Conservation (phyloP, 2,113 vertebrate species). For the Pelmatolapia mariae region DNA sequence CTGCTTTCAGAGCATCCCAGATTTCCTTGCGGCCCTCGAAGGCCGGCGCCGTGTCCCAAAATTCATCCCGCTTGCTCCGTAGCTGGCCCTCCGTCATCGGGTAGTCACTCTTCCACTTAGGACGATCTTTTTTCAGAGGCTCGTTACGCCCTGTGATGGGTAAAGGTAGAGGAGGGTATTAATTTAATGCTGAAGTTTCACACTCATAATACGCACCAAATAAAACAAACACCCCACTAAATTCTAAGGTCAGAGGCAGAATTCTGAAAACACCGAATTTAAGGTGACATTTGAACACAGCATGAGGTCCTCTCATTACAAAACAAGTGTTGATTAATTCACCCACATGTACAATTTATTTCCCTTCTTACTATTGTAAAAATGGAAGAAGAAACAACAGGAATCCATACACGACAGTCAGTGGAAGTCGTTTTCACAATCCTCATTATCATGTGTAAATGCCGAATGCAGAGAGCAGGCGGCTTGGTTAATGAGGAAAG, state of each 20-base stretch:
- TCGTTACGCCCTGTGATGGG: conserved; percentile 82
- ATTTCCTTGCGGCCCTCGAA: conserved; percentile 99
- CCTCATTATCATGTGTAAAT: background rate
- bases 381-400: background rate
- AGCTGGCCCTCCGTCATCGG: conserved; percentile 98
- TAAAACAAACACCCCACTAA: background rate
- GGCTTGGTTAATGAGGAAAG: background rate
- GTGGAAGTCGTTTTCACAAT: background rate
- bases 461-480: background rate
- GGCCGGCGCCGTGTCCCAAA: conserved; percentile 96
- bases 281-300: background rate
- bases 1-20: conserved; percentile 97
- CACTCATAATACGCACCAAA: background rate
- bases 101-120: conserved; percentile 97
- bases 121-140: conserved; percentile 92
- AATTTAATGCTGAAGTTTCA: background rate
- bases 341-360: background rate
- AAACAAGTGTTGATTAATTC: background rate
- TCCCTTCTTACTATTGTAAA: background rate
- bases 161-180: background rate
- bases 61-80: conserved; percentile 96
- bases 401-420: background rate
- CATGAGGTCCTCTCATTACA: background rate
- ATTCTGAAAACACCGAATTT: background rate
- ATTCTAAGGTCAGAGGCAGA: background rate